These are phyloP conservation scores for Donacobius atricapilla DNA, from an alignment of 2,113 vertebrate species.

Conservation along the genomic window DNA sequence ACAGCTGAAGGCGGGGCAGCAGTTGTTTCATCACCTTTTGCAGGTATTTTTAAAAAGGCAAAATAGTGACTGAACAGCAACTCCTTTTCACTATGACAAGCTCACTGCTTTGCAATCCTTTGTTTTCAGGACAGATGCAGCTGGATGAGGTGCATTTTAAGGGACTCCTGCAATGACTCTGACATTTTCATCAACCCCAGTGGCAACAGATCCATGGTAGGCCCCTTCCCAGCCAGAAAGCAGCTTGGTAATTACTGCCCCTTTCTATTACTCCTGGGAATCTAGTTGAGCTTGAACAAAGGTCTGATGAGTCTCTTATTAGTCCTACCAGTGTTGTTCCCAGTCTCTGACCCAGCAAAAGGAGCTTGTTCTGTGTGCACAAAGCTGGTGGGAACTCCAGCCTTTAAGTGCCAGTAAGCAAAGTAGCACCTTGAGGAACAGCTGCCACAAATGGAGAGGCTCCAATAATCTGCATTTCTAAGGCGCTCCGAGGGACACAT, in stretches of 20 bases:
- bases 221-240: background rate
- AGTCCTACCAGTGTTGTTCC: background rate
- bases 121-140: background rate
- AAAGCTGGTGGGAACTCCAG: background rate
- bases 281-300: background rate
- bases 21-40: background rate
- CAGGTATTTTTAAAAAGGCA: background rate
- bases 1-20: background rate
- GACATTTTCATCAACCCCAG: background rate
- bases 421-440: background rate
- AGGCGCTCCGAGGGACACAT: background rate
- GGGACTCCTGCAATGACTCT: accelerated
- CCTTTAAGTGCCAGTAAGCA: background rate
- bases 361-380: background rate
- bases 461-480: background rate
- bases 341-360: background rate
- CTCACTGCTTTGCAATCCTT: background rate
- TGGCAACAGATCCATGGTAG: background rate
- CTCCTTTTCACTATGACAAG: background rate
- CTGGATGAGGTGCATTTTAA: background rate
- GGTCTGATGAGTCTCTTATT: background rate
- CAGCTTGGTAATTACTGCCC: background rate
- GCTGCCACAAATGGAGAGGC: background rate
- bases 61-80: background rate
- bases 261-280: background rate